Evolutionary conservation across 2,113 vertebrate species (phyloP).

Genomic region (Tragelaphus imberbis): DNA sequence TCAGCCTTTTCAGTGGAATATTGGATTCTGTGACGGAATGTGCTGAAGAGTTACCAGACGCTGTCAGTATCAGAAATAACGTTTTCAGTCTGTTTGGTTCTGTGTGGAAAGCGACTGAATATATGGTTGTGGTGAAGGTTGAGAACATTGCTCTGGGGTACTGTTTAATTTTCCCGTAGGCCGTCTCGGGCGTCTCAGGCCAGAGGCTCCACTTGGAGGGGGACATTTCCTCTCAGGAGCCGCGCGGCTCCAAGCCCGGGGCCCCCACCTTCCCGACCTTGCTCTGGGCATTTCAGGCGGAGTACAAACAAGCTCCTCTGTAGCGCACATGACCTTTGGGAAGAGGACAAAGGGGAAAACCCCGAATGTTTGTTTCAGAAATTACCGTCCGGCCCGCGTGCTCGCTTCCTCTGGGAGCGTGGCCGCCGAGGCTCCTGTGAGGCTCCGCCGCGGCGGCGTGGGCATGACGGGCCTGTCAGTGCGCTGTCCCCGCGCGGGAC

Average conservation of each 20-base stretch:
- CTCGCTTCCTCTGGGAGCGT: neutral
- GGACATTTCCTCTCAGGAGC: slow-evolving; percentile 31
- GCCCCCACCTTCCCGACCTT: slow-evolving; percentile 3
- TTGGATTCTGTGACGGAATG: neutral
- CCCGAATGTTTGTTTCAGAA: slow-evolving; percentile 65
- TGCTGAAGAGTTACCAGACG: neutral
- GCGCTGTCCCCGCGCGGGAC: neutral
- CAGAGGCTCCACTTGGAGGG: neutral
- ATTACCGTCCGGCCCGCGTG: slow-evolving; percentile 27
- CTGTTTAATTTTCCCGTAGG: neutral
- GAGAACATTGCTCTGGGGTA: slow-evolving; percentile 19
- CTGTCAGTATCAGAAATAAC: neutral
- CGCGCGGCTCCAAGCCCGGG: neutral
- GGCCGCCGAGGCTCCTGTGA: neutral
- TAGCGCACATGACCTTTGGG: slow-evolving; percentile 40
- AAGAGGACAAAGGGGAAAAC: slow-evolving; percentile 68
- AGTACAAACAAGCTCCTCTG: slow-evolving; percentile 49
- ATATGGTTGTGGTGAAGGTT: neutral
- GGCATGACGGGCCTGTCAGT: neutral
- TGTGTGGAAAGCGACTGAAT: neutral
- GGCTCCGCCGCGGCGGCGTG: neutral
- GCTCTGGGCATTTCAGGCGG: slow-evolving; percentile 56
- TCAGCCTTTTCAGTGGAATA: neutral
- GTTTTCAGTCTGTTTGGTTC: neutral
- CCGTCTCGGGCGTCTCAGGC: neutral